Base-by-base conservation (phyloP, 2,888 invertebrate species). In the Syrphus vitripennis region DNA sequence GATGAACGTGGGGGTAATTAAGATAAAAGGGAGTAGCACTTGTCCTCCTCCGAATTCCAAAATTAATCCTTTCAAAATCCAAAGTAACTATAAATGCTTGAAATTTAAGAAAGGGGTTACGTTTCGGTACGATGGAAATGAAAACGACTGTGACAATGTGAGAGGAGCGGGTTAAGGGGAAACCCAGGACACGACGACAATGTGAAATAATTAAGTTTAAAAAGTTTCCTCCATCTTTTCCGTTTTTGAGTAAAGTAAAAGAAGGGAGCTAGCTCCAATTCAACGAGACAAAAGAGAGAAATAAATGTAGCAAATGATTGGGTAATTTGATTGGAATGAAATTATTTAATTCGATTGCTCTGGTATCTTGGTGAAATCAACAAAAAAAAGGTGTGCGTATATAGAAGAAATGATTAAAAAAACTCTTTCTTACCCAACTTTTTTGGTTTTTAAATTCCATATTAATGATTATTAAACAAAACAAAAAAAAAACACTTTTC, bases 251-350 rank as follows among this genome's bases (percentile, higher is more conserved):
- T 21, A 19, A n/a, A n/a, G n/a, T 21, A 37, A 70, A 63, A 34
- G 61, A 61, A 57, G 42, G 63, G 26, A 45, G 45, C 12, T 45
- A 34, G 34, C 34, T 34, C 29, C 29, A 29, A 29, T 29, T 21
- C 21, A 21, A 14, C 48, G 42, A 48, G 50, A 65, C 48, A 55
- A 65, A 34, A 84, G 74, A 75, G 75, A 84, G 87, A 90, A 89
- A 88, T 89, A 89, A 90, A 90, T 89, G 89, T 90, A 90, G 88
- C 90, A 89, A 89, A 89, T 89, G 89, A 89, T 90, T 90, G 89
- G 89, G 88, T 90, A 89, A 90, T 89, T 89, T 89, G 89, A 90
- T 88, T 79, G 70, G 67, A 84, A 87, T 75, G 45, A 55, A 87
- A 87, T 87, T 87, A 67, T 74, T 87, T 83, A 86, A 86, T 82